Evolutionary conservation across 2,113 vertebrate genomes (phyloP).

Genomic region (Nerophis lumbriciformis): DNA sequence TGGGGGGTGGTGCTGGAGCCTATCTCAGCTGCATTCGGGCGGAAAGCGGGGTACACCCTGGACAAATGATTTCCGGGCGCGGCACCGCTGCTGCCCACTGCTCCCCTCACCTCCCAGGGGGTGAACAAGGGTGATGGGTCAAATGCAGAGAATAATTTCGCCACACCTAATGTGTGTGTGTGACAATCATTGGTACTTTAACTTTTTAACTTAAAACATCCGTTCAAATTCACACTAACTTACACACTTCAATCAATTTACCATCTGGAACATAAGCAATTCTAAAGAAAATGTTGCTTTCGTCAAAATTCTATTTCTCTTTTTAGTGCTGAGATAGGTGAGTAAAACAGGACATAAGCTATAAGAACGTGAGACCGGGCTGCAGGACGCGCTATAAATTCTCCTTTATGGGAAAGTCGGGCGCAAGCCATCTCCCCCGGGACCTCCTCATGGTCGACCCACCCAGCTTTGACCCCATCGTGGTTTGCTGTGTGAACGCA

Average conservation of each 20-base stretch:
- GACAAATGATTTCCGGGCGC: too few relatives aligned
- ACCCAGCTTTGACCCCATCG: constrained; percentile 47
- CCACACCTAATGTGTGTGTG: too few relatives aligned
- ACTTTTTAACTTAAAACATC: too few relatives aligned
- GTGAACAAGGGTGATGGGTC: too few relatives aligned
- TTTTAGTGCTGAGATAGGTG: constrained; percentile 19
- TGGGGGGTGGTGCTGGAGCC: too few relatives aligned
- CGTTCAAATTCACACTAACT: not conserved
- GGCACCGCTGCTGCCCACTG: too few relatives aligned
- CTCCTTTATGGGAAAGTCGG: constrained; percentile 57
- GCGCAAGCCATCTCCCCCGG: constrained; percentile 51
- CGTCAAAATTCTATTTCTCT: not conserved
- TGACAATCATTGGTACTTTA: too few relatives aligned
- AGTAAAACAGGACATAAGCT: constrained; percentile 23
- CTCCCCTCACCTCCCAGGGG: too few relatives aligned
- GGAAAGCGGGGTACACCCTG: too few relatives aligned
- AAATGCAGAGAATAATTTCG: too few relatives aligned
- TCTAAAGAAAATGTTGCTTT: not conserved
- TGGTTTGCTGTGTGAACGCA: constrained; percentile 21
- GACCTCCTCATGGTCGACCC: constrained; percentile 60
- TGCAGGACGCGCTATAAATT: constrained; percentile 56
- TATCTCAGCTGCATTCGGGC: too few relatives aligned
- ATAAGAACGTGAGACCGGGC: constrained; percentile 42
- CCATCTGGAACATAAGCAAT: not conserved
- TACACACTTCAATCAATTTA: not conserved